Evolutionary conservation across 2,797 vertebrate species (phyloP), one percentile per base, ranked within the genome.

Genomic region (Takifugu rubripes): DNA sequence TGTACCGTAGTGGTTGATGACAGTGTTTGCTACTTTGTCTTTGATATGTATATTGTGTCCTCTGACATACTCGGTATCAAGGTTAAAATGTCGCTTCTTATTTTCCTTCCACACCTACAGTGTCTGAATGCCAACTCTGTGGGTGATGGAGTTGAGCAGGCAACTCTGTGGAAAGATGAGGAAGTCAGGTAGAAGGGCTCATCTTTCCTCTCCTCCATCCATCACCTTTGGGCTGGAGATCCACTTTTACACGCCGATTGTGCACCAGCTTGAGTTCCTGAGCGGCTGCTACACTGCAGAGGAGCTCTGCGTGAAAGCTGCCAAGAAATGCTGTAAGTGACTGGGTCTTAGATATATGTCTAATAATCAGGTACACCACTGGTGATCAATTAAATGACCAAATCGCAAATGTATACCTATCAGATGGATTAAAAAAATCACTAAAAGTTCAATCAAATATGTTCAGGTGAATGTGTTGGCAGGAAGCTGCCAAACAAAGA

Each of bases 141-240:
- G 78, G 89, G 85, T 79, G 89, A 93, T 95, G 90, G 91, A 92
- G 89, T 85, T 91, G 83, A 93, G 92, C 75, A 94, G 96, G 94
- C 96, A 95, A 91, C 97, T 98, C 89, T 98, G 97, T 90, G 92
- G 94, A 70, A 99, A 97, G 86, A 95, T 96, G 93, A 93, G 92
- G 90, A 93, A 81, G 86, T 90, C 91, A 25, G 93, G 70, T 31
- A 93, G 82, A 78, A 96, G 88, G 58, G 75, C 64, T 0, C 94
- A 94, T 15, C 77, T 89, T 54, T 79, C 74, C 33, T 60, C 83
- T 54, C 81, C 90, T 66, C 88, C 91, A 5, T 82, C 74, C 26
- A 54, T 85, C 55, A 82, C 87, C 50, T 82, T 79, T 33, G 95
- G 95, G 49, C 82, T 96, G 52, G 93, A 96, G 72, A 88, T 99